These are phyloP conservation scores for Chaetorhynchus papuensis DNA, from an alignment of 2,113 vertebrate species.

Conservation along the genomic window DNA sequence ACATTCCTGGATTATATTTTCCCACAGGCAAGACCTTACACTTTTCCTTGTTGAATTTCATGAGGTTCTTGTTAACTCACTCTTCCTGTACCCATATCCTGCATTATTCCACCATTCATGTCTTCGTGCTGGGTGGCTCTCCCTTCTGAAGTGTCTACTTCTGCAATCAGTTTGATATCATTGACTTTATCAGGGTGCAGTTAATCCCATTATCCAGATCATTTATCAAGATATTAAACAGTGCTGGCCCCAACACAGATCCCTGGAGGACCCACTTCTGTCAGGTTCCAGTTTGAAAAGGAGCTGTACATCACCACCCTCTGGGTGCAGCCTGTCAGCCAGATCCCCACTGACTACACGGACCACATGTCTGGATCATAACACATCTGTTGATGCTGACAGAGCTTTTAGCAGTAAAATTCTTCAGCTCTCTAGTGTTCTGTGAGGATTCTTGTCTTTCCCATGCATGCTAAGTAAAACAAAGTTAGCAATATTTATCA, in stretches of 20 bases:
- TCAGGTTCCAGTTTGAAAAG: background rate
- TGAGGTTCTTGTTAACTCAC: background rate
- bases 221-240: background rate
- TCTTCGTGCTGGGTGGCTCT: background rate
- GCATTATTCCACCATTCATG: background rate
- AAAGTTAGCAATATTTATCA: too few relatives aligned
- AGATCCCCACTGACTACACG: fast-evolving
- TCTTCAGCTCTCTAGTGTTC: too few relatives aligned
- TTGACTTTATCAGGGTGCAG: background rate
- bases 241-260: fast-evolving
- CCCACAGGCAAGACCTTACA: background rate
- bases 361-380: background rate
- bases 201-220: background rate
- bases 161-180: too few relatives aligned
- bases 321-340: background rate
- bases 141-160: background rate
- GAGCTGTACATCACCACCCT: background rate
- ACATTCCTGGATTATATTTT: background rate
- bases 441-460: too few relatives aligned
- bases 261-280: background rate
- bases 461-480: too few relatives aligned
- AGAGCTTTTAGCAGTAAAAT: too few relatives aligned
- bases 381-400: too few relatives aligned
- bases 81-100: background rate
- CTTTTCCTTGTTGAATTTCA: background rate